phyloP scores from a whole-genome alignment of 2,113 vertebrate species.

The Epinephelus fuscoguttatus region DNA sequence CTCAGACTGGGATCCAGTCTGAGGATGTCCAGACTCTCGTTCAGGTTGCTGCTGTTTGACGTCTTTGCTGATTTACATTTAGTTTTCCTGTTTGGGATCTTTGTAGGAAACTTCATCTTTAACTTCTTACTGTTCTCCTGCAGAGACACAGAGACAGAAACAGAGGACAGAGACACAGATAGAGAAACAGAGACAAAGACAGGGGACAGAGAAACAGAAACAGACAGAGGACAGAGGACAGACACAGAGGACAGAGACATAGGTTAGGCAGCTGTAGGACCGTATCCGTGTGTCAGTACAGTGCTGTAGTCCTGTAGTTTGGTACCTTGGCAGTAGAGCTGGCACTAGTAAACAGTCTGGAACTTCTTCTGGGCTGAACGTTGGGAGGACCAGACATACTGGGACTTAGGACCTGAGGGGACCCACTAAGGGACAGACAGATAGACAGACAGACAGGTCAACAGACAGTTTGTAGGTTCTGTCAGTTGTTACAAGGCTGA shows the following conservation, averaged over 20 bases:
- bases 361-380: slow-evolving; percentile 95
- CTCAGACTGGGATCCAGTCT: slow-evolving; percentile 92
- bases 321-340: slow-evolving; percentile 97
- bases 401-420: slow-evolving; percentile 98
- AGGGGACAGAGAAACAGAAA: too few species aligned
- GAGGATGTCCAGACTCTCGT: slow-evolving; percentile 96
- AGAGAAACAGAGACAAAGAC: too few species aligned
- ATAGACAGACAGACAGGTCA: too few species aligned
- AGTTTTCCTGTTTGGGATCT: slow-evolving; percentile 98
- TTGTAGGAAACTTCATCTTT: slow-evolving; percentile 99
- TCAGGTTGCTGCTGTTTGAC: slow-evolving; percentile 93
- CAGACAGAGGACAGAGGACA: too few species aligned
- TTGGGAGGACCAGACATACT: slow-evolving; percentile 97
- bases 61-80: slow-evolving; percentile 97
- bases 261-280: too few species aligned
- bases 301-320: too few species aligned
- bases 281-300: neutral
- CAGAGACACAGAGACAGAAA: neutral
- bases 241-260: too few species aligned
- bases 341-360: slow-evolving; percentile 96
- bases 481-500: too few species aligned
- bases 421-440: slow-evolving; percentile 85
- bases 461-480: neutral
- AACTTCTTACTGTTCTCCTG: slow-evolving; percentile 99
- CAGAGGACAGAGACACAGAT: too few species aligned